Evolutionary conservation across 2,113 vertebrate genomes (phyloP), one percentile per base, ranked within the genome.

Genomic region (Miniopterus natalensis): DNA sequence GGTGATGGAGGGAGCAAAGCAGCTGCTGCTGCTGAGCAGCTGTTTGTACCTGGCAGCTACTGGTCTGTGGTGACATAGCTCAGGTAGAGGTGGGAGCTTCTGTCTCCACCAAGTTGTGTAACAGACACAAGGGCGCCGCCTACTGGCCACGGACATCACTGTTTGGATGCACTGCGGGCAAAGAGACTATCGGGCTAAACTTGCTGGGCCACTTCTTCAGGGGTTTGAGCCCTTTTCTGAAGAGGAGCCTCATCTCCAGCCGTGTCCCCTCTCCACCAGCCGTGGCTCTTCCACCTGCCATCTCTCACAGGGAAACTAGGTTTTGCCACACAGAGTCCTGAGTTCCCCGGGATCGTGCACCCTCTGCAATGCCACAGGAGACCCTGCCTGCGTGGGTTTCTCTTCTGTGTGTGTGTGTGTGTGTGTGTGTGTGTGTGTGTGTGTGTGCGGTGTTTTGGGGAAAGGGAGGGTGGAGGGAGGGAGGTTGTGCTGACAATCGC

Each of bases 401-500:
- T 83, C 66, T 59, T 51, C 45, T 12, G 2, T 21, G 57, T 20
- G 31, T 3, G 11, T 74, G 12, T 23, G 27, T 18, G 68, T 11
- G 36, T 29, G 31, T 23, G 57, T 17, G 51, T 10, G 68, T 7
- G 23, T 14, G 42, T 36, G 77, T 47, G 45, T 31, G 45, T 57
- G 53, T 25, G 47, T 73, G 51, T 36, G 51, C 25, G 51, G 11
- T 17, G 10, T 40, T 9, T 27, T 6, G 66, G 88, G 49, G 23
- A 15, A 6, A 49, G 25, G 45, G n/a, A 17, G 75, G 68, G 31
- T 42, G 57, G 18, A 71, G 3, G 3, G 21, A 55, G 47, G 84
- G 92, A 77, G 5, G 6, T n/a, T 14, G 47, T 61, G 84, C 88
- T 92, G 93, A 97, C 95, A 94, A 97, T 93, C 45, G 71, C 92